Evolutionary conservation across 2,888 invertebrate genomes (phyloP), one percentile per base, ranked within the genome.

Genomic region (Phyto melanocephala): DNA sequence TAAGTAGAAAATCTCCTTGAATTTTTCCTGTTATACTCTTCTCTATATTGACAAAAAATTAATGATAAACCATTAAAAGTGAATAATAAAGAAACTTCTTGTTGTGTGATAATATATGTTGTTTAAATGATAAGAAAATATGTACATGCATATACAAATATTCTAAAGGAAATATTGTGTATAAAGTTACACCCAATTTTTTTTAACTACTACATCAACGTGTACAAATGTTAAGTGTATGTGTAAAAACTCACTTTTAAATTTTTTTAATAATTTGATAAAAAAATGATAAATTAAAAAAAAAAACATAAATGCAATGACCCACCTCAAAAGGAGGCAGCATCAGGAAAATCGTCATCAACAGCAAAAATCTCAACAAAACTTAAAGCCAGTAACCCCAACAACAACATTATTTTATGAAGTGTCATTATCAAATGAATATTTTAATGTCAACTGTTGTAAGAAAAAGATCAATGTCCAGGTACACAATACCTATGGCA

Each of bases 371-470:
- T 45, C 15, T 8, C 71, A 65, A 1, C 70, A 78, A 71, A 56
- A 35, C 37, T 28, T 47, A 28, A 52, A 54, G 10, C 33, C n/a
- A 15, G 13, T 17, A 40, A n/a, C n/a, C n/a, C n/a, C n/a, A n/a
- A n/a, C n/a, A n/a, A 40, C 40, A 65, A 40, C 33, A 58, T 78
- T 65, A 65, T 56, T 58, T 74, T 63, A 72, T 74, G 74, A 76
- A 81, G 76, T 63, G 71, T 81, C 65, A 81, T 77, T 72, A 70
- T 56, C 58, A 78, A 78, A 75, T 70, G 72, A 54, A 78, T 82
- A 82, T 82, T 70, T 82, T 79, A 70, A 75, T 82, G 74, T 82
- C 81, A 82, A 82, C 81, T 79, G 58, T 67, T 79, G 40, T 70
- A 68, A 74, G 4, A 28, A 78, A 72, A 70, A 68, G 56, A 74